A percentile compares a stretch with the other conserved stretches of the same genome.
These are phyloP conservation scores for Labeo rohita DNA, from an alignment of 2,113 vertebrate species.

Conservation along the genomic window DNA sequence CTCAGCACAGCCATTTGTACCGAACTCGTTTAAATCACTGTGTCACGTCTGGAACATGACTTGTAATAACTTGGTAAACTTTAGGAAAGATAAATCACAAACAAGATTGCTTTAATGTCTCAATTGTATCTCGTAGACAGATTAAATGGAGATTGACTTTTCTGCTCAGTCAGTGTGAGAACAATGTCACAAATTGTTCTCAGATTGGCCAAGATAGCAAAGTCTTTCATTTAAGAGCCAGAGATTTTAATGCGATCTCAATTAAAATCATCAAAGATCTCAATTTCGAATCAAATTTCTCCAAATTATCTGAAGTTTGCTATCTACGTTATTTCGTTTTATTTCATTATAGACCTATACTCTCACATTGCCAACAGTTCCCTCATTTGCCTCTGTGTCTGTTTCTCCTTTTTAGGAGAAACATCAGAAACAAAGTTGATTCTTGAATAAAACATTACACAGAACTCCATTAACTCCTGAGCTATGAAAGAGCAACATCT, in stretches of 20 bases:
- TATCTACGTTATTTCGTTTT: background rate
- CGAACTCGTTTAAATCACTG: background rate
- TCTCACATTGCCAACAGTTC: background rate
- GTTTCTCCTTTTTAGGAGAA: background rate
- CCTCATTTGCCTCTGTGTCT: background rate
- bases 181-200: constrained; percentile 4
- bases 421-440: background rate
- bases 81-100: constrained; percentile 11
- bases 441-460: background rate
- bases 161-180: constrained; percentile 1
- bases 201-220: constrained; percentile 12
- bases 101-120: background rate
- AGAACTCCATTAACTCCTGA: constrained; percentile 1
- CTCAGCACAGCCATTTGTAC: background rate
- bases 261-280: constrained; percentile 24
- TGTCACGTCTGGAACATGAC: background rate
- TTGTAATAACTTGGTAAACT: background rate
- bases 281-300: background rate
- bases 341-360: background rate
- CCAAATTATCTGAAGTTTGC: background rate
- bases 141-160: background rate
- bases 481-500: constrained; percentile 7
- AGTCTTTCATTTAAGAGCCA: constrained; percentile 17
- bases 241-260: constrained; percentile 3
- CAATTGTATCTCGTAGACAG: background rate